Evolutionary conservation across 2,888 invertebrate genomes (phyloP).

Genomic region (Oscheius myriophilus): DNA sequence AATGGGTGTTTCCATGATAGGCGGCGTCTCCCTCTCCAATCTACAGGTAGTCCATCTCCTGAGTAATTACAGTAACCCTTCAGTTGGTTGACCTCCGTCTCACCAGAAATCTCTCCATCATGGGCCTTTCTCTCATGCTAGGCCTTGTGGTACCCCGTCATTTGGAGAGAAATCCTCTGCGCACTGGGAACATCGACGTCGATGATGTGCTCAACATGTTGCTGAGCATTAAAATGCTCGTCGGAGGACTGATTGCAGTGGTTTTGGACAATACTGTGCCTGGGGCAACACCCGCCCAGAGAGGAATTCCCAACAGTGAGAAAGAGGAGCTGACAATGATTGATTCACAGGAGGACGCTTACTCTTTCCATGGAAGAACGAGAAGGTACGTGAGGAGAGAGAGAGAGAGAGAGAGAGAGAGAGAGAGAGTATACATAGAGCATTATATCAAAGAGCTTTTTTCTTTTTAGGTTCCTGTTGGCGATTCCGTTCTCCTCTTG

Average conservation of each 20-base stretch:
- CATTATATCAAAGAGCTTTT: too few species aligned
- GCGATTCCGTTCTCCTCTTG: slow-evolving; percentile 1
- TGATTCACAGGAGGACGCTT: slow-evolving; percentile 11
- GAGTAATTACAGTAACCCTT: background rate
- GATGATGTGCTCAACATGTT: slow-evolving; percentile 63
- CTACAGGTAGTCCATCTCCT: slow-evolving; percentile 45
- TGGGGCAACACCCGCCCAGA: slow-evolving; percentile 54
- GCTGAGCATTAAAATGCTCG: slow-evolving; percentile 69
- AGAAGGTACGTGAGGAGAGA: slow-evolving; percentile 1
- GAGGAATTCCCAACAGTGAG: slow-evolving; percentile 43
- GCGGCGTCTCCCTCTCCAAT: slow-evolving; percentile 61
- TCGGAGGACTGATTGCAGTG: slow-evolving; percentile 73
- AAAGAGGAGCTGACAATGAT: background rate
- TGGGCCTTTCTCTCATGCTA: slow-evolving; percentile 58
- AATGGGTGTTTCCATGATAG: slow-evolving; percentile 66
- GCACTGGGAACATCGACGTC: slow-evolving; percentile 41
- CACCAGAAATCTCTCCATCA: slow-evolving; percentile 58
- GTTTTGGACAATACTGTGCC: slow-evolving; percentile 72
- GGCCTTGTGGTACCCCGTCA: slow-evolving; percentile 59
- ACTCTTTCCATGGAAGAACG: slow-evolving; percentile 4
- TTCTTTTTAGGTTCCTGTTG: background rate
- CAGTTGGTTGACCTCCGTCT: slow-evolving; percentile 48
- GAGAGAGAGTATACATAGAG: too few species aligned
- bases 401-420: too few species aligned
- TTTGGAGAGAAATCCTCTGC: slow-evolving; percentile 47